phyloP scores from a whole-genome alignment of 2,888 invertebrate species.

The Noctua janthina region DNA sequence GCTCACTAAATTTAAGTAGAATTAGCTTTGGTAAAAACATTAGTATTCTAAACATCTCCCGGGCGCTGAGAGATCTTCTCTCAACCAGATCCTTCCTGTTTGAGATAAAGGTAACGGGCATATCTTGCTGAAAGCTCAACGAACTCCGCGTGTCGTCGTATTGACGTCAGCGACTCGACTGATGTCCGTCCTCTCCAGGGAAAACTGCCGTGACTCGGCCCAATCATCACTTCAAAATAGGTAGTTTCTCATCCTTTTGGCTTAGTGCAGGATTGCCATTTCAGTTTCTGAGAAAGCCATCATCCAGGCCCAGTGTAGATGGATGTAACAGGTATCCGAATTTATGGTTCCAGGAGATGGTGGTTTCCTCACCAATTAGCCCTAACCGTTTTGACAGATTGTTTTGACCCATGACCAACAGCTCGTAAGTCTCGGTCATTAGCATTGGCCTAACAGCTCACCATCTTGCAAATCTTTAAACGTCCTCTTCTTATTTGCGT shows the following conservation, averaged over 20 bases:
- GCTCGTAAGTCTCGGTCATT: too few relatives aligned
- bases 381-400: too few relatives aligned
- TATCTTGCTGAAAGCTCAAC: background rate
- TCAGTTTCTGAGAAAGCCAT: background rate
- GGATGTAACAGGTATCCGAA: too few relatives aligned
- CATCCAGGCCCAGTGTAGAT: too few relatives aligned
- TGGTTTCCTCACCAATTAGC: too few relatives aligned
- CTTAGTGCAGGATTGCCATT: background rate
- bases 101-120: background rate
- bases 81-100: background rate
- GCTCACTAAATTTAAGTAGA: background rate
- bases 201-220: background rate
- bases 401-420: too few relatives aligned
- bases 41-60: background rate
- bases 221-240: background rate
- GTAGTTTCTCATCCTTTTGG: background rate
- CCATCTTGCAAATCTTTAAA: too few relatives aligned
- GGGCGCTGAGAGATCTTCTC: background rate
- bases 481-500: too few relatives aligned
- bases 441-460: too few relatives aligned
- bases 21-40: background rate
- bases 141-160: background rate
- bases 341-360: too few relatives aligned
- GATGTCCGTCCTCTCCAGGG: background rate
- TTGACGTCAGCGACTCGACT: constrained; percentile 7